Evolutionary conservation across 92 coral and sea anemone genomes (phyloP).

Genomic region (Galaxea fascicularis): DNA sequence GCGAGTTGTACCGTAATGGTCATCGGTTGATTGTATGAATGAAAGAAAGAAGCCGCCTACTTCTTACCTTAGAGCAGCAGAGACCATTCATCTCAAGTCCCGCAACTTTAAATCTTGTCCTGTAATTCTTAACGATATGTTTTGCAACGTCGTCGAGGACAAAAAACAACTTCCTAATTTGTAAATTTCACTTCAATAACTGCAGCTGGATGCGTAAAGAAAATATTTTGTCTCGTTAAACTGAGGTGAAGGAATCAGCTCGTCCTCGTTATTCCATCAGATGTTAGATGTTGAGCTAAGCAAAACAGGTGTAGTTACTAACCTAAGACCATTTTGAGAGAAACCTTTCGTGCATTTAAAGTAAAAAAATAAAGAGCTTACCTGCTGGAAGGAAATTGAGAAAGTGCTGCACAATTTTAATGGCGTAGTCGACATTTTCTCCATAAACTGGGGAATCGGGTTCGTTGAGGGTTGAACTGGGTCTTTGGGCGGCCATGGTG

Average conservation of each 20-base stretch:
- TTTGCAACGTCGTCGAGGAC: neutral
- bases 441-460: constrained; percentile 34
- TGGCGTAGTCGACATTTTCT: constrained; percentile 77
- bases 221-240: neutral
- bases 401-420: constrained; percentile 75
- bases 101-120: neutral
- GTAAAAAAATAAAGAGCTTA: constrained; percentile 17
- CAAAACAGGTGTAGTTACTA: too few species aligned
- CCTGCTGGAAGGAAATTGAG: constrained; percentile 64
- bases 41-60: too few species aligned
- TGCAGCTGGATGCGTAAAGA: neutral
- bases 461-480: constrained; percentile 34
- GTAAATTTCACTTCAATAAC: neutral
- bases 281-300: neutral
- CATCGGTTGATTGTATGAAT: too few species aligned
- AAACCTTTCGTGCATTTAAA: too few species aligned
- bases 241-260: neutral
- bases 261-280: neutral
- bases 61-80: neutral
- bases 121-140: neutral
- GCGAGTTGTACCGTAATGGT: too few species aligned
- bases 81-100: neutral
- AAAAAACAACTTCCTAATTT: neutral
- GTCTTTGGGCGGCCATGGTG: constrained; percentile 2
- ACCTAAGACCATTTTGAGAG: too few species aligned